A percentile compares a stretch with the other conserved stretches of the same genome.
These are phyloP conservation scores for Eledone cirrhosa DNA, from an alignment of 2,888 invertebrate species.

Conservation along the genomic window DNA sequence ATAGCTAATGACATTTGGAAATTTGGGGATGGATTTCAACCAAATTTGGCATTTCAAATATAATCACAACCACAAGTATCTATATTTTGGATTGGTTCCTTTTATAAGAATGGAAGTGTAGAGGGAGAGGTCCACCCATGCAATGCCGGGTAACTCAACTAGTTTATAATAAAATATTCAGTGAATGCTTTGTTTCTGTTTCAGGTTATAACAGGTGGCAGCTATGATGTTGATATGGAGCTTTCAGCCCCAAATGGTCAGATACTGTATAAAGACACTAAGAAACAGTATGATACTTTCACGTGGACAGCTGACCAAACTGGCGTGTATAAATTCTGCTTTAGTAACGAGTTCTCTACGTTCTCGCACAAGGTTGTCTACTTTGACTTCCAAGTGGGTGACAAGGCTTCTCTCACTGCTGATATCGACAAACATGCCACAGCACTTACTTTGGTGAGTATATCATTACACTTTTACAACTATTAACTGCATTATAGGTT, in stretches of 20 bases:
- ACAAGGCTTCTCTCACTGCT: constrained; percentile 81
- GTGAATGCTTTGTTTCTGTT: constrained; percentile 25
- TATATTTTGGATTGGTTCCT: no score
- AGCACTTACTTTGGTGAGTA: constrained; percentile 80
- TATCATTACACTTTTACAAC: no score
- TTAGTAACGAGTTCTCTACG: constrained; percentile 99
- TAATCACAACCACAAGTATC: no score
- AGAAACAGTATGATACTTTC: constrained; percentile 95
- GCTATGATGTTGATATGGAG: constrained; percentile 95
- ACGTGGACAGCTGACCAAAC: constrained; percentile 68
- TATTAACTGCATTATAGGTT: no score
- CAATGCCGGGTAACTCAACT: no score
- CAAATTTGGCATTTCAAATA: no score
- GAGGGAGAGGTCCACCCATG: no score
- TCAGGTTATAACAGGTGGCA: constrained; percentile 97
- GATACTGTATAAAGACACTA: constrained; percentile 88
- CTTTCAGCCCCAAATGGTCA: constrained; percentile 87
- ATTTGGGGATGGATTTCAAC: no score
- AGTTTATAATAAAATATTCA: no score
- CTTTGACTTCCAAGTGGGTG: constrained; percentile 95
- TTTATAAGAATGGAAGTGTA: no score
- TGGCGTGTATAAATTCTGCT: constrained; percentile 72
- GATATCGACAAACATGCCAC: constrained; percentile 69
- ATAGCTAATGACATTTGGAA: no score
- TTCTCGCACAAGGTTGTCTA: constrained; percentile 98